Percentiles rank a stretch among this genome's conserved stretches.
Conservation (phyloP, 2,797 vertebrate species). For the Eulemur mongoz region DNA sequence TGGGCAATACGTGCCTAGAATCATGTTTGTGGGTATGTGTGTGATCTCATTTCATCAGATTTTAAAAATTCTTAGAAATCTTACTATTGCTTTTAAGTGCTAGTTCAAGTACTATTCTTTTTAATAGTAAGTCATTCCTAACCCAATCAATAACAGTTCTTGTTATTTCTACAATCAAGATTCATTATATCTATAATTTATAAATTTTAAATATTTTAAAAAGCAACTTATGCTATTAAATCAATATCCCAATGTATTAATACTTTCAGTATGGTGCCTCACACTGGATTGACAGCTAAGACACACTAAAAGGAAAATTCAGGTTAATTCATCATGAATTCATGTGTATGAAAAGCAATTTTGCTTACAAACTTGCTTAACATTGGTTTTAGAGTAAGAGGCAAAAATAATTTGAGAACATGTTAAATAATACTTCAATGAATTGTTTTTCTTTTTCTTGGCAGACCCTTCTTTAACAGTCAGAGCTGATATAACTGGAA, state of each 20-base stretch:
- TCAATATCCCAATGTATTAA: not conserved
- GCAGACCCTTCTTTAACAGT: slow-evolving; percentile 87
- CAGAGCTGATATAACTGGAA: slow-evolving; percentile 86
- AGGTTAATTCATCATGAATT: not conserved
- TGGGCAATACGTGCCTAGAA: slow-evolving; percentile 92
- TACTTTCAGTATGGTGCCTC: not conserved
- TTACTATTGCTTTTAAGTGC: not conserved
- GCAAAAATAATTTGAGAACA: not conserved
- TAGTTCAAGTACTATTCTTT: slow-evolving; percentile 7
- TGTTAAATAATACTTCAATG: not conserved
- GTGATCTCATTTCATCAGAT: not conserved
- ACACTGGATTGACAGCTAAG: not conserved
- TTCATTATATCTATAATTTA: not conserved
- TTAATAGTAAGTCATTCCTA: not conserved
- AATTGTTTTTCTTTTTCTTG: slow-evolving; percentile 49
- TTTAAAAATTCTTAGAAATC: not conserved
- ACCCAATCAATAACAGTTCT: not conserved
- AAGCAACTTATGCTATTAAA: not conserved
- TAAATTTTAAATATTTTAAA: not conserved
- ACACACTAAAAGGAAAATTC: not conserved
- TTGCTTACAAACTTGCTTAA: not conserved
- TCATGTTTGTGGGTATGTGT: slow-evolving; percentile 92
- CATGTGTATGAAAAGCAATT: not conserved
- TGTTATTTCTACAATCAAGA: not conserved
- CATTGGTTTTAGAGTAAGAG: not conserved